Percentiles rank a stretch among this genome's conserved stretches.
phyloP scores from a whole-genome alignment of 2,113 vertebrate species.

The Origma solitaria region DNA sequence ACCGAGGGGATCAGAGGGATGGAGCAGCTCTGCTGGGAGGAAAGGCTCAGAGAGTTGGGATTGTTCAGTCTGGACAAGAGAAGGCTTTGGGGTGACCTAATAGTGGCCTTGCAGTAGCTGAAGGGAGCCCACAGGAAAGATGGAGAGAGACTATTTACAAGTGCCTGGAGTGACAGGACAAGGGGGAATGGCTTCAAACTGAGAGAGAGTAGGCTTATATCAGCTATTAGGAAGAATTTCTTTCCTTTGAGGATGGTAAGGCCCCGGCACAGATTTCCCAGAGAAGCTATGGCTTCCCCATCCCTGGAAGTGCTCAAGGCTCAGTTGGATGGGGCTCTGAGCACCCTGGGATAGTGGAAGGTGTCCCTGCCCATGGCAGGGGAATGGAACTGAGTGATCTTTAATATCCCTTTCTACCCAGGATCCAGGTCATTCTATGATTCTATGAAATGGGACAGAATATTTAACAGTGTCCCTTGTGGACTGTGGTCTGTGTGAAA shows the following conservation, averaged over 20 bases:
- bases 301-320: neutral
- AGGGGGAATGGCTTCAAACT: rapidly evolving
- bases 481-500: neutral
- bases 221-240: neutral
- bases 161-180: neutral
- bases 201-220: rapidly evolving
- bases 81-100: rapidly evolving
- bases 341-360: rapidly evolving
- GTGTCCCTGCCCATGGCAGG: neutral
- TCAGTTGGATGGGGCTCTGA: neutral
- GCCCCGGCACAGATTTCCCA: rapidly evolving
- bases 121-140: neutral
- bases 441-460: neutral
- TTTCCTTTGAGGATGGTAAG: neutral
- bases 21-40: neutral
- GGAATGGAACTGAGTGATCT: neutral
- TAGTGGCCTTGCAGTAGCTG: rapidly evolving
- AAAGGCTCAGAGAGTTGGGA: neutral
- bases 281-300: rapidly evolving
- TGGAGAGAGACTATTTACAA: neutral
- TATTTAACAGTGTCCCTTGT: neutral
- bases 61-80: rapidly evolving
- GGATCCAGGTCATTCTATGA: neutral
- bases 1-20: neutral
- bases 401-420: rapidly evolving